Conservation (phyloP, 2,888 invertebrate species). For the Cordilura impudica region DNA sequence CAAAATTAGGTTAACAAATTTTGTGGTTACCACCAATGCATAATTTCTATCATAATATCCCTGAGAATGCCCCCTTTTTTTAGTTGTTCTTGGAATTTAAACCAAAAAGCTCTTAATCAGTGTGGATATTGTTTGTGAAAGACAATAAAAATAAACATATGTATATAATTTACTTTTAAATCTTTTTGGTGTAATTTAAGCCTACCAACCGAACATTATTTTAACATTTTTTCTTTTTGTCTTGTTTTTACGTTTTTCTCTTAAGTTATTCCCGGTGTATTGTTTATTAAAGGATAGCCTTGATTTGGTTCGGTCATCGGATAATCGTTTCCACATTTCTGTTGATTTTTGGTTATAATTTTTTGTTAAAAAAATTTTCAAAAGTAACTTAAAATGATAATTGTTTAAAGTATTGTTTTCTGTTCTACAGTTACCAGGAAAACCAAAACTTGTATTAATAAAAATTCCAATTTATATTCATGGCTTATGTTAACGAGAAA, state of each 20-base stretch:
- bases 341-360: background rate
- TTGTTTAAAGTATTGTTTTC: background rate
- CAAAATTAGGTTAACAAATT: constrained; percentile 46
- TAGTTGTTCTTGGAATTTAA: background rate
- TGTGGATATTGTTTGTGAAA: constrained; percentile 7
- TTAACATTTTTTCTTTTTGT: no score
- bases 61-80: background rate
- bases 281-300: background rate
- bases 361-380: background rate
- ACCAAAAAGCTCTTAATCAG: constrained; percentile 30
- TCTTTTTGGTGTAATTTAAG: background rate
- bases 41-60: background rate
- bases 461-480: no score
- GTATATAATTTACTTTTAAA: background rate
- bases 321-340: background rate
- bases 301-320: background rate
- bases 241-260: background rate
- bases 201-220: constrained; percentile 3
- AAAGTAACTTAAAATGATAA: background rate
- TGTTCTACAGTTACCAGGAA: background rate
- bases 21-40: constrained; percentile 16
- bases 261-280: no score
- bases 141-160: constrained; percentile 8
- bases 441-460: background rate
- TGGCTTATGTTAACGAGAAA: no score